phyloP scores from a whole-genome alignment of 2,797 vertebrate species.

The Okamejei kenojei region DNA sequence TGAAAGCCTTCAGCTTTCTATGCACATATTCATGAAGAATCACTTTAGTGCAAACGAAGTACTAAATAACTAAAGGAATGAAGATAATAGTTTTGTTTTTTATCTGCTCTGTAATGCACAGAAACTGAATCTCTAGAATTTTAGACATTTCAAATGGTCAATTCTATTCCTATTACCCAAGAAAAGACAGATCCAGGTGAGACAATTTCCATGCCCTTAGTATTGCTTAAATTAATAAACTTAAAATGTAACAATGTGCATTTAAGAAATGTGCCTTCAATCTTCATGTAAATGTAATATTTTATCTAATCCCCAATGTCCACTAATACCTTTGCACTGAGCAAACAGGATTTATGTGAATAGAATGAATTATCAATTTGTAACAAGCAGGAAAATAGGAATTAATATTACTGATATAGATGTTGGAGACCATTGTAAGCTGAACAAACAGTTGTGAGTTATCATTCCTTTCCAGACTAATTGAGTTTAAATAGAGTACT shows the following conservation, averaged over 20 bases:
- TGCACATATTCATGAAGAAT: conserved; percentile 87
- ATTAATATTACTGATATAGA: neutral
- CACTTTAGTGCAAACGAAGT: conserved; percentile 92
- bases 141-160: neutral
- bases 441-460: neutral
- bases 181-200: conserved; percentile 28
- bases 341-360: neutral
- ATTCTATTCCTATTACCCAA: conserved; percentile 8
- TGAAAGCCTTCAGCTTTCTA: conserved; percentile 74
- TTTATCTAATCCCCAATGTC: neutral
- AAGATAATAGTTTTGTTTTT: conserved; percentile 67
- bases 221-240: neutral
- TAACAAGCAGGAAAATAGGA: neutral
- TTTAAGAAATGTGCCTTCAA: neutral
- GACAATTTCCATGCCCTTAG: neutral
- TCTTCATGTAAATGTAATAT: neutral
- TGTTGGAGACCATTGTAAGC: neutral
- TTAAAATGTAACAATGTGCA: neutral
- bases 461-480: neutral
- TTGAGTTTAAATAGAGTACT: neutral
- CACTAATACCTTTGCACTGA: neutral
- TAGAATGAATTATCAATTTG: neutral
- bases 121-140: conserved; percentile 51
- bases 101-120: conserved; percentile 72
- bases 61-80: conserved; percentile 81